Evolutionary conservation across 2,888 invertebrate genomes (phyloP).

Genomic region (Andrena dorsata): DNA sequence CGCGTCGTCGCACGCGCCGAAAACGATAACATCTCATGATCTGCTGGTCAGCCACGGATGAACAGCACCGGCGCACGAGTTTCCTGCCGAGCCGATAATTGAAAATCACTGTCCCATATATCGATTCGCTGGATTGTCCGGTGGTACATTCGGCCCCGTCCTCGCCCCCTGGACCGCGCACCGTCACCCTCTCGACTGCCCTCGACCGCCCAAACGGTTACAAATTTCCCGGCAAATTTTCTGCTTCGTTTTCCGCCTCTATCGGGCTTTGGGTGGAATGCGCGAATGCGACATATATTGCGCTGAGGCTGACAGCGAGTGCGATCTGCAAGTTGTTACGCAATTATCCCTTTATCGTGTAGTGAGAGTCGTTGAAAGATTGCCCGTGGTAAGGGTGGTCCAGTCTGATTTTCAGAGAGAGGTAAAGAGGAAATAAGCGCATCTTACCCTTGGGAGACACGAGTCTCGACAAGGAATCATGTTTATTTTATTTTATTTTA

Average conservation of each 20-base stretch:
- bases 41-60: constrained; percentile 73
- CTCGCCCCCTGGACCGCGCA: constrained; percentile 14
- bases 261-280: background rate
- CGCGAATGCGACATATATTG: background rate
- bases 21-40: constrained; percentile 79
- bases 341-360: no score
- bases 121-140: constrained; percentile 69
- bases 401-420: no score
- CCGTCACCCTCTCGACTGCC: constrained; percentile 12
- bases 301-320: background rate
- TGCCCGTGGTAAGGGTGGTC: no score
- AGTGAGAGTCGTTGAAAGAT: no score
- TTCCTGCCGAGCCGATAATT: constrained; percentile 72
- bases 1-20: constrained; percentile 60
- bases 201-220: constrained; percentile 14
- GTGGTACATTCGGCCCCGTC: constrained; percentile 37
- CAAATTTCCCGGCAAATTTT: constrained; percentile 31
- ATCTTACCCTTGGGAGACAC: background rate
- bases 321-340: background rate
- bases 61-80: constrained; percentile 64
- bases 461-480: background rate
- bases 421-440: no score
- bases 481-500: no score
- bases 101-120: constrained; percentile 78
- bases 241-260: constrained; percentile 14